Evolutionary conservation across 1,140 invertebrate genomes (phyloP).

Genomic region (Diabrotica undecimpunctata): DNA sequence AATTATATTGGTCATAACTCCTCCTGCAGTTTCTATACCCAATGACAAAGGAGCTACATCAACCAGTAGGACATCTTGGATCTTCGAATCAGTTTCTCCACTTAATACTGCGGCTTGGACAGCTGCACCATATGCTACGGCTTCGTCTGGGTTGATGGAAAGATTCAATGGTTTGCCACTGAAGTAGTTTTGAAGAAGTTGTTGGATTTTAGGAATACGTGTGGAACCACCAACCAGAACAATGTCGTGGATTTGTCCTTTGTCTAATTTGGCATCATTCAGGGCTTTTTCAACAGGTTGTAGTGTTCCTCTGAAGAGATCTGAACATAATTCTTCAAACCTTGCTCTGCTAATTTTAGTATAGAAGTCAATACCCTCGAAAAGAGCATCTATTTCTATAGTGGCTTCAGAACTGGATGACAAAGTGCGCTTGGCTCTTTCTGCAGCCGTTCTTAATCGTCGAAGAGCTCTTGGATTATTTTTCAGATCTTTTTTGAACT

Average conservation of each 20-base stretch:
- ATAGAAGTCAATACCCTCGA: conserved; percentile 53
- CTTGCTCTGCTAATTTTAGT: conserved; percentile 55
- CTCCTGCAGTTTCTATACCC: conserved; percentile 61
- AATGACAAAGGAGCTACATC: conserved; percentile 56
- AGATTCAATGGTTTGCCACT: conserved; percentile 52
- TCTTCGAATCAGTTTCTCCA: conserved; percentile 45
- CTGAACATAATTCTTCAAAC: conserved; percentile 54
- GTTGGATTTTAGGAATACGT: conserved; percentile 56
- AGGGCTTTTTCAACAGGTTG: conserved; percentile 60
- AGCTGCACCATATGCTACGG: conserved; percentile 52
- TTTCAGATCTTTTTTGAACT: conserved; percentile 51
- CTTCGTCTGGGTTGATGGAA: conserved; percentile 54
- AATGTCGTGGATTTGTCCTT: conserved; percentile 63
- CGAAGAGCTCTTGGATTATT: conserved; percentile 51
- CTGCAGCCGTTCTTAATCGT: conserved; percentile 69
- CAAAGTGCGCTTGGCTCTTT: conserved; percentile 54
- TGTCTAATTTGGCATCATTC: conserved; percentile 65
- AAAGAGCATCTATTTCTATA: conserved; percentile 52
- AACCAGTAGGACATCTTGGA: conserved; percentile 53
- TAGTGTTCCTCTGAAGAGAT: conserved; percentile 53
- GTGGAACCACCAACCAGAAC: conserved; percentile 71
- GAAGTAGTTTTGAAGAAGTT: conserved; percentile 51
- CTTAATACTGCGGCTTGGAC: conserved; percentile 52
- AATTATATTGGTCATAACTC: conserved; percentile 63
- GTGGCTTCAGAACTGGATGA: conserved; percentile 53